Base-by-base conservation (phyloP, 1,140 invertebrate genomes). In the Aphis craccivora region DNA sequence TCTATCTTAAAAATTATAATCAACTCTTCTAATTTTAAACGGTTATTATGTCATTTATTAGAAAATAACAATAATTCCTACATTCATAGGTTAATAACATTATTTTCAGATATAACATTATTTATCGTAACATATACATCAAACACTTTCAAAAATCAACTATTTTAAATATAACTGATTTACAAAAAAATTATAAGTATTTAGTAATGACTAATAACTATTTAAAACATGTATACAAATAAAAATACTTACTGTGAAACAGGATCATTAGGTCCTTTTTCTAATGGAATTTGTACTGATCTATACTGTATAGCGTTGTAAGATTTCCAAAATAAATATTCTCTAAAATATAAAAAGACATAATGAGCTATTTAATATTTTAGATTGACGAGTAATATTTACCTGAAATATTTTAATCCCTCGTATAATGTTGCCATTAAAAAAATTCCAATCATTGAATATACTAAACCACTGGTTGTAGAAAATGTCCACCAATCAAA, bases 391-490 rank as follows among this genome's bases (percentile, higher is more conserved):
- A 67, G 6, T 81, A 37, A 35, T 37, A 93, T 48, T 94, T 94
- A 96, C 96, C 96, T 97, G 94, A 98, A 98, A 95, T 98, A 98
- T 95, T 99, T 99, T 0, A 99, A 96, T 30, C 98, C 98, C 95
- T 99, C 98, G 95, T 99, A 99, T 35, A 99, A 95, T 22, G 98
- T 96, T 0, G 97, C 98, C 95, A 98, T 96, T 81, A 99, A 96
- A 94, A 99, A 97, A 76, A 99, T 97, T 51, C 97, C 98, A 84
- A 99, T 96, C 95, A 98, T 97, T 0, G 98, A 98, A 1, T 97
- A 97, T 60, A 98, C 96, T 93, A 99, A 96, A 53, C 97, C 97
- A 67, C 96, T 96, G n/a, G 97, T 95, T 8, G 96, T 97, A 23
- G 96, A 96, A 67, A 97, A 97, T 94, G 96, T 96, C 98, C 98